phyloP scores from a whole-genome alignment of 2,113 vertebrate genomes.

The Barbus barbus region DNA sequence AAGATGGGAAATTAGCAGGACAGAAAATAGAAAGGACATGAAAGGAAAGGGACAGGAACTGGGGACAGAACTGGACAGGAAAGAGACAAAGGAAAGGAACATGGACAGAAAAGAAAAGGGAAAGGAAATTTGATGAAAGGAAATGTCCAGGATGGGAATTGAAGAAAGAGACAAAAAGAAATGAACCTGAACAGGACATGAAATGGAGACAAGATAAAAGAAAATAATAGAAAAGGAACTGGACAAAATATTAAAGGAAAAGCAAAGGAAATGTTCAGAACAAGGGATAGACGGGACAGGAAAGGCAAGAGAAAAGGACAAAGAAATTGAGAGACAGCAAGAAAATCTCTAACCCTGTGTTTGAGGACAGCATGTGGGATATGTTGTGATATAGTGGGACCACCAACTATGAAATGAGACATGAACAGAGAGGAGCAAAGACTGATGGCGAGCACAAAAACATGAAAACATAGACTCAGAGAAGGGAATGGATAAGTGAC shows the following conservation, averaged over 20 bases:
- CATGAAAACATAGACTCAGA: background rate
- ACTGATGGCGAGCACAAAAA: background rate
- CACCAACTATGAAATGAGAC: background rate
- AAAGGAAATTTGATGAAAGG: too few species aligned
- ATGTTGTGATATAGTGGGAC: background rate
- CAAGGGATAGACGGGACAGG: background rate
- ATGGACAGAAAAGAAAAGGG: background rate
- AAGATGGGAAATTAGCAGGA: background rate
- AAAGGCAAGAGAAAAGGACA: background rate
- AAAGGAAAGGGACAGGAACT: background rate
- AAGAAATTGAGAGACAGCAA: background rate
- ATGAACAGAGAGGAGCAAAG: background rate
- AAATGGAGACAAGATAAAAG: background rate
- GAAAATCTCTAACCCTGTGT: background rate
- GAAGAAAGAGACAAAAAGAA: background rate
- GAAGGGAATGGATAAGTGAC: constrained; percentile 16
- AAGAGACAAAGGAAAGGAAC: background rate
- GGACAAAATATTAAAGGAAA: background rate
- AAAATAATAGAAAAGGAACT: background rate
- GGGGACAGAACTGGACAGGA: background rate
- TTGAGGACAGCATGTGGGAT: background rate
- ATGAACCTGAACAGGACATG: too few species aligned
- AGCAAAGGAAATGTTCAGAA: background rate
- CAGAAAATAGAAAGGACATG: background rate
- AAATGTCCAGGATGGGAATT: background rate